Evolutionary conservation across 2,797 vertebrate species (phyloP), one percentile per base, ranked within the genome.

Genomic region (Loriculus beryllinus): DNA sequence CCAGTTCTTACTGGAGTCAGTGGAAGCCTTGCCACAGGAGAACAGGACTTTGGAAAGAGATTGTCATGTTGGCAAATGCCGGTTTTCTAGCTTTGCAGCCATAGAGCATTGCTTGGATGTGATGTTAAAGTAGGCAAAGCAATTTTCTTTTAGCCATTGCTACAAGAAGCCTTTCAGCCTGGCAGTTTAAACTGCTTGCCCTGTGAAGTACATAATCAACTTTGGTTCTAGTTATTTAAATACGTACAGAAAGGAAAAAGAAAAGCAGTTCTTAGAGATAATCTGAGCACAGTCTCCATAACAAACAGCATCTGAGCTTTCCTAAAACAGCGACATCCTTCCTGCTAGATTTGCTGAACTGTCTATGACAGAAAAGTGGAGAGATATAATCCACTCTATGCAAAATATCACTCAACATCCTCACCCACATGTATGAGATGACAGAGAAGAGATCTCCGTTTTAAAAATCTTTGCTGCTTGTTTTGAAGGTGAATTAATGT

Each of bases 211-310:
- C 54, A 45, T 13, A 79, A 71, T 48, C 28, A 82, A 26, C 86
- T 95, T 80, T 92, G 88, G 67, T 40, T 93, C 71, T 82, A 48
- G 78, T 92, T 92, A 69, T 76, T 92, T 64, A 82, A 94, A 57
- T 68, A 72, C 2, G 9, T 52, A 82, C 26, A 64, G 82, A 95
- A 68, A 85, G 64, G 42, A 79, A 49, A 88, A 79, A 83, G 54
- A 69, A 84, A 93, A 71, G 67, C 28, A 28, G 15, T 64, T 77
- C 70, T 71, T 81, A 78, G 64, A 74, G 43, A 54, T 89, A 86
- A 78, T 57, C 31, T 12, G 37, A 21, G 48, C 48, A 67, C 22
- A 56, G 39, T 19, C 40, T 82, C 63, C 35, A 13, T 45, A 47
- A 56, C 29, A 79, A 88, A 74, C 20, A 90, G 77, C 37, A 65